Evolutionary conservation across 2,888 invertebrate species (phyloP).

Genomic region (Lysandra bellargus): DNA sequence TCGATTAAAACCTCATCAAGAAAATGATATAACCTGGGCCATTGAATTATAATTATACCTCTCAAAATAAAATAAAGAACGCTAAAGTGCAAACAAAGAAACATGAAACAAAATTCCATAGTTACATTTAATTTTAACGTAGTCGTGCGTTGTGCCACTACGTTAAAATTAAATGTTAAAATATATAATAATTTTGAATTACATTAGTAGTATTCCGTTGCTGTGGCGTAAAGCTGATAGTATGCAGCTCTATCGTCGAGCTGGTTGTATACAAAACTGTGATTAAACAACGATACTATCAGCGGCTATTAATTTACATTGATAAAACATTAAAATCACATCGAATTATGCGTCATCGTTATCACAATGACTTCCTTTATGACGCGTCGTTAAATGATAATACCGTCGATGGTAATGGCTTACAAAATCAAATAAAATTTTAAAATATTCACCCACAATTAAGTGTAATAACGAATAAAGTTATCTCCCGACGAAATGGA

Average conservation of each 20-base stretch:
- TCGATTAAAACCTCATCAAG: no score
- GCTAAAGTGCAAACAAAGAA: no score
- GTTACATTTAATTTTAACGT: no score
- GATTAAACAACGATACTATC: conserved; percentile 29
- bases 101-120: no score
- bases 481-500: neutral
- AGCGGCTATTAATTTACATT: conserved; percentile 33
- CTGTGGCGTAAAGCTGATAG: neutral
- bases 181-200: no score
- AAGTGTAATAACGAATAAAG: neutral
- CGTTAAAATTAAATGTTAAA: no score
- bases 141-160: no score
- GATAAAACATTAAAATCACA: conserved; percentile 33
- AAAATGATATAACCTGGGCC: no score
- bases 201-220: no score
- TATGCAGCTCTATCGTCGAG: neutral
- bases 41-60: no score
- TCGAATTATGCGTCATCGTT: conserved; percentile 30
- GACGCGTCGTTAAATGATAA: conserved; percentile 28
- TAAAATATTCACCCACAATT: conserved; percentile 21
- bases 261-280: conserved; percentile 7
- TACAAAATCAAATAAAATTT: conserved; percentile 31
- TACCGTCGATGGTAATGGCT: conserved; percentile 27
- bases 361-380: conserved; percentile 33
- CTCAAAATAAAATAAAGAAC: no score